A percentile compares a stretch with the other conserved stretches of the same genome.
Conservation (phyloP, 2,888 invertebrate species). For the Drosophila stalkeri region DNA sequence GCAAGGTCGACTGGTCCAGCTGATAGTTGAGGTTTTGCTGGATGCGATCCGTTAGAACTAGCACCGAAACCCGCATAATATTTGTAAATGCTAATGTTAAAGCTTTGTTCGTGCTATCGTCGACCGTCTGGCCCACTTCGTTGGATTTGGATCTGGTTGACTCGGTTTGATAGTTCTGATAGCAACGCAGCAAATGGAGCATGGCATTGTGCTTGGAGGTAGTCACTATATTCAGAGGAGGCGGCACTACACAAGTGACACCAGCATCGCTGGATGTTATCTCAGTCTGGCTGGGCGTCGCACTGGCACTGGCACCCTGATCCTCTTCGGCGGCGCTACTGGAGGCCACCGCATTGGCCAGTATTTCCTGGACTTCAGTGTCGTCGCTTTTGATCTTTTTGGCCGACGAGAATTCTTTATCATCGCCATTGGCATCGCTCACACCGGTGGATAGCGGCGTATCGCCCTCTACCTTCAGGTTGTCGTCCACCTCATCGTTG, state of each 20-base stretch:
- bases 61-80: constrained; percentile 74
- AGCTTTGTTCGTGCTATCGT: constrained; percentile 27
- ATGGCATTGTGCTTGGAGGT: constrained; percentile 81
- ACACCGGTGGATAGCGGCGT: constrained; percentile 8
- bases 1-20: constrained; percentile 86
- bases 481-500: constrained; percentile 74
- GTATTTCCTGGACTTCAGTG: constrained; percentile 84
- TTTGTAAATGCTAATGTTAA: constrained; percentile 57
- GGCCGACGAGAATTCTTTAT: constrained; percentile 83
- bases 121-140: background rate
- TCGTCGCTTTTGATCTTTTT: constrained; percentile 86
- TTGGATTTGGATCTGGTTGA: background rate
- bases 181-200: constrained; percentile 82
- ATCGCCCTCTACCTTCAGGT: constrained; percentile 22
- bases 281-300: constrained; percentile 48
- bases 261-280: constrained; percentile 40
- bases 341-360: constrained; percentile 77
- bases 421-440: constrained; percentile 32
- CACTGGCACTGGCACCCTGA: constrained; percentile 31
- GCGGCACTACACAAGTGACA: constrained; percentile 44
- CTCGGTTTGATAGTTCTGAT: constrained; percentile 74
- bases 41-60: constrained; percentile 81
- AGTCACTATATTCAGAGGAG: constrained; percentile 50
- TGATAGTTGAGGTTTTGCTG: constrained; percentile 76
- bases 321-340: constrained; percentile 46